These are phyloP conservation scores for Caenorhabditis virilis DNA, from an alignment of 2,888 invertebrate species.

Conservation along the genomic window DNA sequence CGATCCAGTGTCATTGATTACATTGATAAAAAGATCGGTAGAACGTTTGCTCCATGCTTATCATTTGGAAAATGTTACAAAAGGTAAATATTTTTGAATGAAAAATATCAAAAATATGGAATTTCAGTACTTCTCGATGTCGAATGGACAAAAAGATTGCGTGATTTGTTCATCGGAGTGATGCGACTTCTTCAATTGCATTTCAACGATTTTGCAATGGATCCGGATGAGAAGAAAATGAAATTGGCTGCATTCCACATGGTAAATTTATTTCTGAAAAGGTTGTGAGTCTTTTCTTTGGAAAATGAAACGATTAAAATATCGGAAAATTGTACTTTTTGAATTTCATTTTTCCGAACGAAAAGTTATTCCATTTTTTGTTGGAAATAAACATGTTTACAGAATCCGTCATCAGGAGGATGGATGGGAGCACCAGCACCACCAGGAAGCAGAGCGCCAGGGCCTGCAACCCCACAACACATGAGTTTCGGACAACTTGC, in stretches of 20 bases:
- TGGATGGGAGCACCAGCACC: conserved; percentile 1
- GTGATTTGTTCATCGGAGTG: conserved; percentile 55
- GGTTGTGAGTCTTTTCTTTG: too few relatives aligned
- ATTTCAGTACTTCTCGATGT: conserved; percentile 38
- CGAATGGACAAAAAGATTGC: conserved; percentile 52
- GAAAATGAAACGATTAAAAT: too few relatives aligned
- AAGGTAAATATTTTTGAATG: conserved; percentile 11
- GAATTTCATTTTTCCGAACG: not conserved
- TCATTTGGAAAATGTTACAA: conserved; percentile 20
- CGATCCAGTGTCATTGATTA: conserved; percentile 29
- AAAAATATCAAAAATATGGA: not conserved
- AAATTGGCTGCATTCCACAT: too few relatives aligned
- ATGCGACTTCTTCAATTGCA: conserved; percentile 39
- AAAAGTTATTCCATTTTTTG: too few relatives aligned
- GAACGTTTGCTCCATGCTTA: conserved; percentile 54
- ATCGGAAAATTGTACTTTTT: too few relatives aligned
- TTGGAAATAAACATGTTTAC: too few relatives aligned
- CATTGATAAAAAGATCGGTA: conserved; percentile 43
- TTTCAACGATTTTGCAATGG: too few relatives aligned
- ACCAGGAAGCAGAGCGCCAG: conserved; percentile 31
- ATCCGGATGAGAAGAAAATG: too few relatives aligned
- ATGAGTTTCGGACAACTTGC: conserved; percentile 41
- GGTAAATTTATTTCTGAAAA: too few relatives aligned
- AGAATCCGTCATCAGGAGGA: too few relatives aligned
- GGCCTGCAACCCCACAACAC: conserved; percentile 41